phyloP scores from a whole-genome alignment of 2,888 invertebrate species.

The Tinea pellionella region DNA sequence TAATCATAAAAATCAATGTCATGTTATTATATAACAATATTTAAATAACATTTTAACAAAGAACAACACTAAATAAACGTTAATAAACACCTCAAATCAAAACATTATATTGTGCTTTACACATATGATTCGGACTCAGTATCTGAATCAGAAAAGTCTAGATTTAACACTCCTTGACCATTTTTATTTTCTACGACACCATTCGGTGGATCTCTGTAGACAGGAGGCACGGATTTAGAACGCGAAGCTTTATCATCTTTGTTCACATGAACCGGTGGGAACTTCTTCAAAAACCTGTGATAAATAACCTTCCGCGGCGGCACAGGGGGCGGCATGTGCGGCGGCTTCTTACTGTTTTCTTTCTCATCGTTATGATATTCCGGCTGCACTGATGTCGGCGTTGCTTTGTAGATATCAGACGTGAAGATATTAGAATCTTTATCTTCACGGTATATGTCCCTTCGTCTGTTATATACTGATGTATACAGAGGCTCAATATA shows the following conservation, averaged over 20 bases:
- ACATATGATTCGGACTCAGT: conserved; percentile 66
- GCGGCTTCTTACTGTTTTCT: conserved; percentile 50
- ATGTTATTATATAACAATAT: conserved; percentile 9
- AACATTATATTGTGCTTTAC: conserved; percentile 23
- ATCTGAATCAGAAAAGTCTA: conserved; percentile 60
- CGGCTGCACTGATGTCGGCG: conserved; percentile 57
- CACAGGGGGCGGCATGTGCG: conserved; percentile 70
- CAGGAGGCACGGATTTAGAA: conserved; percentile 57
- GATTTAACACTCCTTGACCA: conserved; percentile 45
- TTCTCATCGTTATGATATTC: conserved; percentile 45
- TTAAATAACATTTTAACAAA: neutral
- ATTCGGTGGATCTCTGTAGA: conserved; percentile 54
- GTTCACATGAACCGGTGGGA: conserved; percentile 74
- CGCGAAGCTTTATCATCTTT: conserved; percentile 64
- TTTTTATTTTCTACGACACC: conserved; percentile 34
- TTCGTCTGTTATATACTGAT: conserved; percentile 52
- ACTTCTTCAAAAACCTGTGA: conserved; percentile 67
- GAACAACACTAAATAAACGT: neutral
- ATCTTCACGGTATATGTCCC: conserved; percentile 56
- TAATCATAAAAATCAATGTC: neutral
- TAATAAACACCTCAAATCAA: neutral
- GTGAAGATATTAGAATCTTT: conserved; percentile 46
- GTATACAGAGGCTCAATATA: conserved; percentile 60
- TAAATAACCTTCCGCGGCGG: conserved; percentile 68
- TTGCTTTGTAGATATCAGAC: conserved; percentile 63